Evolutionary conservation across 2,797 vertebrate species (phyloP).

Genomic region (Phrynocephalus forsythii): DNA sequence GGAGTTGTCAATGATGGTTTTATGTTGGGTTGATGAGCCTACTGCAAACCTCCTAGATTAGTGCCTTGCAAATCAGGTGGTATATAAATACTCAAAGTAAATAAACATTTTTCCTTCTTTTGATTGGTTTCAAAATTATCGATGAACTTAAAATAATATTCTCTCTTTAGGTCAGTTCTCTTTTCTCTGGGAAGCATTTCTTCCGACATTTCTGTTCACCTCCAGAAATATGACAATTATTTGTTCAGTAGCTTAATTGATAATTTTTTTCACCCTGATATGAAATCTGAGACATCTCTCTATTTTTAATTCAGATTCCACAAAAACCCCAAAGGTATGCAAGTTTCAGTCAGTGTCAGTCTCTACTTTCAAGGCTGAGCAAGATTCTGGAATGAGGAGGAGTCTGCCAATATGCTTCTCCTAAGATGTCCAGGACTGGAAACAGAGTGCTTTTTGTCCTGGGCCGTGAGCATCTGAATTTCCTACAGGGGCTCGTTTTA

Average conservation of each 20-base stretch:
- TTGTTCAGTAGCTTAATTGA: background rate
- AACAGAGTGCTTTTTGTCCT: conserved; percentile 69
- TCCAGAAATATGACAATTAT: background rate
- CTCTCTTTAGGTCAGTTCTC: background rate
- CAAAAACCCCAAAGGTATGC: background rate
- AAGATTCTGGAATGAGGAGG: background rate
- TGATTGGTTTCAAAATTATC: too few species aligned
- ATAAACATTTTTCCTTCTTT: too few species aligned
- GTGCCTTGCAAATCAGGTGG: too few species aligned
- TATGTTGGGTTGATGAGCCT: too few species aligned
- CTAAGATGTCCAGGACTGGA: conserved; percentile 48
- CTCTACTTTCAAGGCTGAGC: background rate
- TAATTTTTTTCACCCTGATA: background rate
- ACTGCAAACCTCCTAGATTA: too few species aligned
- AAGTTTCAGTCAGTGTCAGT: background rate
- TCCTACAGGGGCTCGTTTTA: conserved; percentile 30
- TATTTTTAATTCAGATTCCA: background rate
- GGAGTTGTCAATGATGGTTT: too few species aligned
- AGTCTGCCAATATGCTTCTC: background rate
- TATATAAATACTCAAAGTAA: too few species aligned
- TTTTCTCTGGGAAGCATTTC: background rate
- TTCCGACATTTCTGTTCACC: background rate
- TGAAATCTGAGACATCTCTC: background rate
- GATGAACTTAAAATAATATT: background rate
- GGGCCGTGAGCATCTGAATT: conserved; percentile 52